phyloP scores from a whole-genome alignment of 2,888 invertebrate species.

The Spisula solida region DNA sequence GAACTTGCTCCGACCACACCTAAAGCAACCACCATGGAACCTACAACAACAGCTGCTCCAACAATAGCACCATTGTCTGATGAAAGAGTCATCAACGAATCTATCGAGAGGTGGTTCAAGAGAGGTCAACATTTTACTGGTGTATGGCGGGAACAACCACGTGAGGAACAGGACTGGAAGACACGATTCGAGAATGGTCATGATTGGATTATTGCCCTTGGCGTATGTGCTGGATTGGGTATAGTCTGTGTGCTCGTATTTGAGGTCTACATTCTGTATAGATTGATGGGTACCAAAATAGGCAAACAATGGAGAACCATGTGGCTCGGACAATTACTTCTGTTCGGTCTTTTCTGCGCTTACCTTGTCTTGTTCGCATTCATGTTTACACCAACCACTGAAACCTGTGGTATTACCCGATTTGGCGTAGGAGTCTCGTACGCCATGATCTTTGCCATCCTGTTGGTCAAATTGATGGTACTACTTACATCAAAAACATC shows the following conservation, averaged over 20 bases:
- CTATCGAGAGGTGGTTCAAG: slow-evolving; percentile 68
- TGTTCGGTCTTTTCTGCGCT: slow-evolving; percentile 87
- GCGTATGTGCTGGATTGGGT: slow-evolving; percentile 94
- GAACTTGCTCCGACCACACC: slow-evolving; percentile 59
- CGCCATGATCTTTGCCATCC: slow-evolving; percentile 95
- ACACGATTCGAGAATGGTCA: slow-evolving; percentile 79
- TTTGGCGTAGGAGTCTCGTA: slow-evolving; percentile 88
- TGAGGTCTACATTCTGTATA: slow-evolving; percentile 95
- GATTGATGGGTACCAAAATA: slow-evolving; percentile 91
- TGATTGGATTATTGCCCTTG: slow-evolving; percentile 95
- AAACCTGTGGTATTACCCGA: slow-evolving; percentile 88
- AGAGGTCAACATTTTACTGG: slow-evolving; percentile 79
- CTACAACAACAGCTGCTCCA: slow-evolving; percentile 28
- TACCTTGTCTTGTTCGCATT: slow-evolving; percentile 88
- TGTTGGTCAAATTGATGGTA: slow-evolving; percentile 97
- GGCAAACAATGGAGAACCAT: slow-evolving; percentile 84
- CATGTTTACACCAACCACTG: slow-evolving; percentile 86
- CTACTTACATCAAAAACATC: slow-evolving; percentile 95
- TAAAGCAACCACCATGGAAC: slow-evolving; percentile 45
- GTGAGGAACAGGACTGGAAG: slow-evolving; percentile 51
- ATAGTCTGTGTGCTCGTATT: slow-evolving; percentile 95
- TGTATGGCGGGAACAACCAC: slow-evolving; percentile 64
- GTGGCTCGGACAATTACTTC: slow-evolving; percentile 88
- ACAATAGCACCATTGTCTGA: slow-evolving; percentile 22
- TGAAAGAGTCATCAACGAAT: slow-evolving; percentile 32